Base-by-base conservation (phyloP, 2,888 invertebrate genomes). In the Tenthredo livida region DNA sequence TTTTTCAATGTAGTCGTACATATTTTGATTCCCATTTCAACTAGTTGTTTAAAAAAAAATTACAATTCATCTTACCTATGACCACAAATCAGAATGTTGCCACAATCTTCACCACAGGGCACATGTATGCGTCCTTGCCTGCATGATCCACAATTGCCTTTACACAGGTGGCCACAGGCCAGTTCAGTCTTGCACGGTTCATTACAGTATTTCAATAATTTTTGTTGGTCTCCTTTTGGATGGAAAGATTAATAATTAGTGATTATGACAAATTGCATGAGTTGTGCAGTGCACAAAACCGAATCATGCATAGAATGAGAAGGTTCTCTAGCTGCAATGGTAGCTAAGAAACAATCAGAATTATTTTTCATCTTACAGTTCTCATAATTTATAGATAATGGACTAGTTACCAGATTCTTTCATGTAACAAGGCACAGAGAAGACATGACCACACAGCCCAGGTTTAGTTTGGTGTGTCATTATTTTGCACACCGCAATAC, bases 51-150 rank as follows among this genome's bases (percentile, higher is more conserved):
- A n/a, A 33, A 47, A 33, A 47, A 43, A 47, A n/a, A 70, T 43
- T 9, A 21, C 6, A 75, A 21, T 9, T 12, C 4, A n/a, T 43
- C 50, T 92, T 89, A 95, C 94, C 93, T 92, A 90, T 96, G 96
- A 43, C 95, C 95, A 91, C 96, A 96, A 77, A 96, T 94, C 85
- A 96, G 94, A 17, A 90, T 88, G 78, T 94, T 94, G 6, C 94
- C 93, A 92, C 97, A 97, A 29, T 92, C 91, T 88, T 94, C 93
- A 50, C 88, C 87, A 91, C 96, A 96, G 25, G 94, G 92, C 85
- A 88, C 89, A 91, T 97, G 97, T 84, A 96, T 91, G 9, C 96
- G 94, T 67, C 96, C 96, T 89, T 95, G 95, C 50, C 88, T 90
- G 91, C 96, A 96, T 75, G 90, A 86, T 3, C 94, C 94, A 91